Conservation (phyloP, 1,140 invertebrate genomes). For the Papilio helenus region DNA sequence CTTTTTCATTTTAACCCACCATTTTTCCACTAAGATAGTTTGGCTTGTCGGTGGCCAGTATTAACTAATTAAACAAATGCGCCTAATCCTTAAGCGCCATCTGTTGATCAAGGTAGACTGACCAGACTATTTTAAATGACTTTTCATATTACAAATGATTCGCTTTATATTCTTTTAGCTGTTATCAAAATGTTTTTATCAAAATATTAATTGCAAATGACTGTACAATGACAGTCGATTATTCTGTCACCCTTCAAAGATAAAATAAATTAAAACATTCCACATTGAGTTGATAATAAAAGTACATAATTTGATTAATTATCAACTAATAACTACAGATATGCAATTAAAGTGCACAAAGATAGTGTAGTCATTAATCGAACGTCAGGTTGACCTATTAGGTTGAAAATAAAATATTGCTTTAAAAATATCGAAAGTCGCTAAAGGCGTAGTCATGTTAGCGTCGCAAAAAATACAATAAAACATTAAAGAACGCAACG, state of each 20-base stretch:
- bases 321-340: slow-evolving; percentile 46
- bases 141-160: background rate
- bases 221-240: slow-evolving; percentile 4
- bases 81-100: too few relatives aligned
- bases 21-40: too few relatives aligned
- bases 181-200: background rate
- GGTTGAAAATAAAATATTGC: slow-evolving; percentile 34
- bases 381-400: slow-evolving; percentile 32
- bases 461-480: slow-evolving; percentile 45
- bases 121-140: too few relatives aligned
- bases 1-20: too few relatives aligned
- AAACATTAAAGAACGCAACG: slow-evolving; percentile 60
- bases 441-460: slow-evolving; percentile 28
- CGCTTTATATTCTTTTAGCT: background rate
- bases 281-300: slow-evolving; percentile 47
- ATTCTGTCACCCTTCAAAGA: slow-evolving; percentile 28
- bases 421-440: background rate
- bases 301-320: slow-evolving; percentile 53
- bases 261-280: slow-evolving; percentile 53
- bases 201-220: slow-evolving; percentile 13
- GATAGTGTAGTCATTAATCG: slow-evolving; percentile 42
- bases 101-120: too few relatives aligned
- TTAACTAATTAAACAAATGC: too few relatives aligned
- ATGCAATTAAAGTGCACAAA: slow-evolving; percentile 47
- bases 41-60: too few relatives aligned